Evolutionary conservation across 2,113 vertebrate species (phyloP), one percentile per base, ranked within the genome.

Genomic region (Apeltes quadracus): DNA sequence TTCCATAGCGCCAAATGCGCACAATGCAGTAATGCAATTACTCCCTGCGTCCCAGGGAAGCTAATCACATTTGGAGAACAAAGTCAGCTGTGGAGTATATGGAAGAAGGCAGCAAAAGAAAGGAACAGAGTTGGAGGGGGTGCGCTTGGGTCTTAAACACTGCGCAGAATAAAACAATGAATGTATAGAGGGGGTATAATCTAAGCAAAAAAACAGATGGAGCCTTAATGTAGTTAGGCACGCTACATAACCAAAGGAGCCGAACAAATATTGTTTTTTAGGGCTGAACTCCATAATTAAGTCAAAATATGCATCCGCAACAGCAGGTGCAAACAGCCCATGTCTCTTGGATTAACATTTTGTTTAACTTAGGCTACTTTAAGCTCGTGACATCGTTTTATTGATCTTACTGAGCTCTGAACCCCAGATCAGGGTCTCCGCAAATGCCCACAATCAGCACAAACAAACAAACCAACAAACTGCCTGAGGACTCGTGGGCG

Each of bases 21-120:
- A 92, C 90, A 90, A 91, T 92, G 88, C 87, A 69, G 82, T 94
- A 95, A 95, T 94, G 91, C 89, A 94, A 94, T 95, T 93, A 94
- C 86, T 87, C 85, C 70, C 72, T 51, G 85, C 86, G 89, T 84
- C 84, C 87, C 84, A 61, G 82, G 81, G 87, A 84, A 83, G 84
- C 87, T 94, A 94, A 95, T 94, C 93, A 92, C 93, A 93, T 94
- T 94, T 88, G 70, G 91, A 83, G 90, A 93, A 93, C 92, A 94
- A 94, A 93, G 89, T 90, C 82, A 75, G 90, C 82, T 75, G 81
- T 55, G 67, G 89, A 90, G 85, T 92, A 93, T 90, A 85, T 88
- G 87, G 81, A 88, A 90, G 90, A 86, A 84, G 81, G 72, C 73
- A 78, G 80, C 54, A 44, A 82, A 83, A 88, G 77, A 88, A 91